Base-by-base conservation (phyloP, 2,113 vertebrate genomes). In the Heterotis niloticus region DNA sequence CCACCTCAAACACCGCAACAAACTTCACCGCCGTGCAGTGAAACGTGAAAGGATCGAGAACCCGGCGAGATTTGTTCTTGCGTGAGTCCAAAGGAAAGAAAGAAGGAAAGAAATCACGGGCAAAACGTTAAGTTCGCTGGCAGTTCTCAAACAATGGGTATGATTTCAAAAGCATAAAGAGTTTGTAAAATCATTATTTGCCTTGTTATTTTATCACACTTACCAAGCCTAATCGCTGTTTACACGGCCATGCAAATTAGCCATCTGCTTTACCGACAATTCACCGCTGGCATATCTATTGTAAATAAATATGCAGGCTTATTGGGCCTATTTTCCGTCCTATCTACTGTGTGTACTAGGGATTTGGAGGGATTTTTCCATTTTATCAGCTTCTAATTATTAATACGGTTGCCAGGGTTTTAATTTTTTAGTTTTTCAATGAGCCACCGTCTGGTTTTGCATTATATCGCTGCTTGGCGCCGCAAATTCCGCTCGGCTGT, bases 171-270 rank as follows among this genome's bases (percentile, higher is more conserved):
- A 75, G 74, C 26, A 64, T 60, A 5, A 26, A 57, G 74, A 75
- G 74, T 64, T 62, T 60, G 74, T 75, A 75, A 75, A 75, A 44
- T 75, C 56, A 75, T 75, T 75, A 75, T 75, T 75, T 75, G 74
- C 74, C 74, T 75, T 62, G 77, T 78, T 69, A 54, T 78, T 78
- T 78, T 69, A 78, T 78, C 66, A 68, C 66, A 78, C 77, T 29
- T 70, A 70, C 77, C 54, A 78, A 78, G 77, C 77, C 51, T 78
- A 78, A 78, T 78, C 66, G 59, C 77, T 78, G 77, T 78, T 78
- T 78, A 69, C 77, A 70, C 34, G 77, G 66, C 66, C 69, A 69
- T 78, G 77, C 54, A 78, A 78, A 78, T 78, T 69, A 78, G 66
- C 77, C 77, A 70, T 78, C 66, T 78, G 77, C 66, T 78, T 70